Percentiles rank a stretch among this genome's conserved stretches.
Evolutionary conservation across 1,140 invertebrate genomes (phyloP).

Genomic region (Drosophila bifasciata): DNA sequence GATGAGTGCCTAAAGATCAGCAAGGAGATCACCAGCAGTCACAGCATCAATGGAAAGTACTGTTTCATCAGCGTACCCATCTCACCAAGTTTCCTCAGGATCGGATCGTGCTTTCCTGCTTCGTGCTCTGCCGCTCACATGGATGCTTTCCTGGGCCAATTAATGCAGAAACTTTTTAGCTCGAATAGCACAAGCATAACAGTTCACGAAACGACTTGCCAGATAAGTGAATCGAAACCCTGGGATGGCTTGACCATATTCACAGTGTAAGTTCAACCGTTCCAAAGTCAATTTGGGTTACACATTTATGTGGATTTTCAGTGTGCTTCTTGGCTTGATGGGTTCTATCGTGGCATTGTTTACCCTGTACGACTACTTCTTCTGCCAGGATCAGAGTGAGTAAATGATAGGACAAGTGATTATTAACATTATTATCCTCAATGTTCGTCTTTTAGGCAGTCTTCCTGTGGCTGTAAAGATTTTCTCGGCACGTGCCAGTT

Average conservation of each 20-base stretch:
- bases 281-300: neutral
- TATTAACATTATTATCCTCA: neutral
- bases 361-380: conserved; percentile 50
- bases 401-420: neutral
- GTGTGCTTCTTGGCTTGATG: conserved; percentile 39
- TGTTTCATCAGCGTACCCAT: too few species aligned
- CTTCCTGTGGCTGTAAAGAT: conserved; percentile 36
- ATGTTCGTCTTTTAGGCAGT: conserved; percentile 14
- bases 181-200: neutral
- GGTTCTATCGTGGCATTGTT: conserved; percentile 2
- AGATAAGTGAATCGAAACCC: conserved; percentile 4
- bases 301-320: neutral
- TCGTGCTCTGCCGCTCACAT: conserved; percentile 18
- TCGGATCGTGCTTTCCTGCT: conserved; percentile 28
- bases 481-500: conserved; percentile 51
- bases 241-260: conserved; percentile 49
- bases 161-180: neutral
- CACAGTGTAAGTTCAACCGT: conserved; percentile 42
- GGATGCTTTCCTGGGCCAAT: neutral
- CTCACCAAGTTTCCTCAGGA: too few species aligned
- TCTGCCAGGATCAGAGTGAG: conserved; percentile 43
- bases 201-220: conserved; percentile 14
- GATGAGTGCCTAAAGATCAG: conserved; percentile 49
- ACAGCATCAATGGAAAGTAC: conserved; percentile 48
- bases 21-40: conserved; percentile 7